Conservation (phyloP, 1,140 invertebrate genomes). For the Tetranychus urticae region DNA sequence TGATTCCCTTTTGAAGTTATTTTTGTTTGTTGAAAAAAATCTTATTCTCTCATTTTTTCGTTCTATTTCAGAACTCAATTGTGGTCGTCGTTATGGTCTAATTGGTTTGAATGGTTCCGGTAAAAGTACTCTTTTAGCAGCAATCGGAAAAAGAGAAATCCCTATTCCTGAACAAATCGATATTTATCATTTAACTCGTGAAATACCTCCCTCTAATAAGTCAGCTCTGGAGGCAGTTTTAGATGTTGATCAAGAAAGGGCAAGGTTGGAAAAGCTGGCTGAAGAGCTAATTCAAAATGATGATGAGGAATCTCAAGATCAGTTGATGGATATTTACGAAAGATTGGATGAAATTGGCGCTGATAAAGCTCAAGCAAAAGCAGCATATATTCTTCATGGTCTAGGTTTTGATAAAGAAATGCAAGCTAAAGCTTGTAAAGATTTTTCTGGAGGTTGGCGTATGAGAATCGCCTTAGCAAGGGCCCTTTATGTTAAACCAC, state of each 20-base stretch:
- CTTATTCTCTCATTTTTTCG: not conserved
- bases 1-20: not conserved
- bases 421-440: conserved; percentile 71
- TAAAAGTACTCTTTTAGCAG: conserved; percentile 79
- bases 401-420: conserved; percentile 84
- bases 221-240: conserved; percentile 81
- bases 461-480: conserved; percentile 96
- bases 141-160: conserved; percentile 74
- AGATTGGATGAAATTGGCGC: conserved; percentile 87
- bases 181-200: conserved; percentile 86
- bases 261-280: conserved; percentile 70
- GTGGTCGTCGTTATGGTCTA: conserved; percentile 81
- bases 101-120: conserved; percentile 90
- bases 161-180: conserved; percentile 91
- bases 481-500: conserved; percentile 27
- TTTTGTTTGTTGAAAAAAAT: not conserved
- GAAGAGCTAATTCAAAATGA: conserved; percentile 62
- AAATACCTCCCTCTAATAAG: conserved; percentile 80
- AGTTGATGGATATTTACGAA: conserved; percentile 92
- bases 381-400: conserved; percentile 82
- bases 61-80: conserved; percentile 54
- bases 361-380: conserved; percentile 76
- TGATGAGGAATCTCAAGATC: conserved; percentile 80
- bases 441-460: conserved; percentile 93
- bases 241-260: conserved; percentile 88